Conservation (phyloP, 2,888 invertebrate genomes). For the Meiosimyza platycephala region DNA sequence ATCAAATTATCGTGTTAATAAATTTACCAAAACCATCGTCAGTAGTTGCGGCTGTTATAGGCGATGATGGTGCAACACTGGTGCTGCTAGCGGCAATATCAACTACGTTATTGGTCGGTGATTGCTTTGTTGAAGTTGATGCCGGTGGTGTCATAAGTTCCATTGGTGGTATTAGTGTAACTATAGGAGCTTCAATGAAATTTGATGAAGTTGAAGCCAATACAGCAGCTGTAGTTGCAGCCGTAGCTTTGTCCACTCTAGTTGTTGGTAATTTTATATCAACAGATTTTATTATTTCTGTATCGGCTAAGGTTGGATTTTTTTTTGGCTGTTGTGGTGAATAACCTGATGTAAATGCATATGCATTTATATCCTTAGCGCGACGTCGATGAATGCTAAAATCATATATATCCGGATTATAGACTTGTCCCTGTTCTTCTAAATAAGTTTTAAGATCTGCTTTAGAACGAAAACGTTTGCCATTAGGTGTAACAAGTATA, state of each 20-base stretch:
- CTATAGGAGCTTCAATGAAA: slow-evolving; percentile 60
- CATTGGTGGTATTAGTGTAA: slow-evolving; percentile 58
- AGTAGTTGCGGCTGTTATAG: slow-evolving; percentile 35
- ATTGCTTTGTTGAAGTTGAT: neutral
- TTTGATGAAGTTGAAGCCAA: slow-evolving; percentile 40
- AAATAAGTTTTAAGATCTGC: slow-evolving; percentile 70
- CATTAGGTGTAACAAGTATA: slow-evolving; percentile 75
- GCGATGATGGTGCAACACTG: neutral
- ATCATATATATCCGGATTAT: slow-evolving; percentile 72
- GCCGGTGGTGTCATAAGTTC: slow-evolving; percentile 60
- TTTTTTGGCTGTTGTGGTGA: slow-evolving; percentile 60
- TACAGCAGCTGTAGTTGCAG: slow-evolving; percentile 37
- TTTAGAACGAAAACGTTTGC: slow-evolving; percentile 73
- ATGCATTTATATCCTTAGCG: slow-evolving; percentile 67
- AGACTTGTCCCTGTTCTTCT: slow-evolving; percentile 65
- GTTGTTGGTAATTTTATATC: slow-evolving; percentile 1
- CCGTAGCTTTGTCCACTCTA: slow-evolving; percentile 36
- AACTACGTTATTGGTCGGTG: neutral
- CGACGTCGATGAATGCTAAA: slow-evolving; percentile 71
- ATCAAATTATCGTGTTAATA: neutral
- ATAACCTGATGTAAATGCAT: slow-evolving; percentile 64
- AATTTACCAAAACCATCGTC: slow-evolving; percentile 63
- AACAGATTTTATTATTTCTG: neutral
- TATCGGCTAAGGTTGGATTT: slow-evolving; percentile 36
- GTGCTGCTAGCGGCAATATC: slow-evolving; percentile 7